Base-by-base conservation (phyloP, 37 sponge, comb jelly and placozoan genomes). In the Corticium candelabrum region DNA sequence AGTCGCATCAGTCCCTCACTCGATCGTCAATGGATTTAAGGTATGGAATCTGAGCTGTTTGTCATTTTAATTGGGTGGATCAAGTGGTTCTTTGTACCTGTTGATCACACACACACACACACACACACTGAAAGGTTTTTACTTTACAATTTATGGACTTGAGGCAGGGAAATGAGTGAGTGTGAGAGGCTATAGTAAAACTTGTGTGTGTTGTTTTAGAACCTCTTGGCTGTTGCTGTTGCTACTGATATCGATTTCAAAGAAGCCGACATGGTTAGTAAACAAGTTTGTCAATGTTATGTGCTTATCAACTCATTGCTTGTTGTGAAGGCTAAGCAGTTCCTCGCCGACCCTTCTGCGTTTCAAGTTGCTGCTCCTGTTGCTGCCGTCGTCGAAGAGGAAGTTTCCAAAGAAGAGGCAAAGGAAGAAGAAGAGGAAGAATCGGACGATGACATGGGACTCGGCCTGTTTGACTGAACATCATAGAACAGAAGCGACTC, bases 241-340 rank as follows among this genome's bases (percentile, higher is more conserved):
- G 95, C 85, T 7, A 97, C 99, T 0, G 92, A 97, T 71, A 94
- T 97, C 76, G 83, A 78, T 27, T 97, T 97, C 95, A 87, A 87
- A 38, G 81, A 97, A 76, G 99, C 99, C 33, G 99, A 97, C n/a
- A 50, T 37, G 27, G 82, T 85, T 15, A n/a, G n/a, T n/a, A n/a
- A n/a, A n/a, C n/a, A 3, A n/a, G 37, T 56, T 57, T 30, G 68
- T 31, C 32, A 82, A 41, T 35, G 30, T 76, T 7, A 5, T 78
- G 2, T 37, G 29, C 21, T 3, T 2, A 80, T 77, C 35, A 27
- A 77, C 7, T 71, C 40, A 39, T 37, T 34, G 39, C 40, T 15
- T 1, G 35, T 81, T 67, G 3, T 57, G 1, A 41, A 95, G 96
- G 84, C 85, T 0, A 95, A 95, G 74, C 90, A 89, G 31, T 91